A percentile compares a stretch with the other conserved stretches of the same genome.
Conservation (phyloP, 1,140 invertebrate species). For the Papilio polyxenes region DNA sequence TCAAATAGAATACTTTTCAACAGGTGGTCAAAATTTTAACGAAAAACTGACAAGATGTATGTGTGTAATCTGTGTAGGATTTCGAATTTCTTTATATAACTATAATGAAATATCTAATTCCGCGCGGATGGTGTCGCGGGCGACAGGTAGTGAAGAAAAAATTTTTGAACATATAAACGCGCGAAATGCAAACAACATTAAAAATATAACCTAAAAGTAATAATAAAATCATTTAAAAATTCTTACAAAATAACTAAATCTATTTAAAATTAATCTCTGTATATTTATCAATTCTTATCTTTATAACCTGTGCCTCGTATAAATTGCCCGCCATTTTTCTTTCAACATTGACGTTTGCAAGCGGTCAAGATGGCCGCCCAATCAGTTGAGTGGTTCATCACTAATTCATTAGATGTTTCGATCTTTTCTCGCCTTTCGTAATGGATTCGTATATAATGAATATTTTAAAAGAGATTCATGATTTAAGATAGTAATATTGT, state of each 20-base stretch:
- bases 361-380: constrained; percentile 44
- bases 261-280: background rate
- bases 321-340: constrained; percentile 37
- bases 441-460: constrained; percentile 23
- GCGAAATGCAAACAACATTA: too few relatives aligned
- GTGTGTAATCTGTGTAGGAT: too few relatives aligned
- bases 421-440: constrained; percentile 28
- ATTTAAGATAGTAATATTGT: background rate
- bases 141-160: too few relatives aligned
- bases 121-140: too few relatives aligned
- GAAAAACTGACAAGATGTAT: too few relatives aligned
- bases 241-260: background rate
- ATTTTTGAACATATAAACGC: too few relatives aligned
- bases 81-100: too few relatives aligned
- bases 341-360: constrained; percentile 19
- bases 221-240: background rate
- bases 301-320: constrained; percentile 23
- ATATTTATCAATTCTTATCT: background rate
- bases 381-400: constrained; percentile 47
- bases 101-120: too few relatives aligned
- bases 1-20: too few relatives aligned
- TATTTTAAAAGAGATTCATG: constrained; percentile 24
- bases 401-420: constrained; percentile 44
- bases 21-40: too few relatives aligned
- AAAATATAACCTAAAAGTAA: too few relatives aligned